These are phyloP conservation scores for Thera obeliscata DNA, from an alignment of 2,888 invertebrate genomes.

Conservation along the genomic window DNA sequence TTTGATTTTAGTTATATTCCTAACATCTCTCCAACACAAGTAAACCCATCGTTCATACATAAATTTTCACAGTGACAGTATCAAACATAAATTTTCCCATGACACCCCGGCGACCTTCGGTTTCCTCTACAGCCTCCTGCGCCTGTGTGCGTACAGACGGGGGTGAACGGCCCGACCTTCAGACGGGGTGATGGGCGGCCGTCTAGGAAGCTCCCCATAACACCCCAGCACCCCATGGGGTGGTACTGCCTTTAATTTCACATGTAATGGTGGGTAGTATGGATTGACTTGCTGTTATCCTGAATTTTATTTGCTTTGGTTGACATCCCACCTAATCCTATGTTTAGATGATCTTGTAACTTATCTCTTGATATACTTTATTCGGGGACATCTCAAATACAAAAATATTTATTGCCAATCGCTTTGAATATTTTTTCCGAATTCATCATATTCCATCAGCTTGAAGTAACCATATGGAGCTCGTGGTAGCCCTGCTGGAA, in stretches of 20 bases:
- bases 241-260: conserved; percentile 29
- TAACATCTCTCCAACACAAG: not conserved
- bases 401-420: not conserved
- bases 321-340: not conserved
- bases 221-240: conserved; percentile 22
- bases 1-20: not conserved
- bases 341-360: too few species aligned
- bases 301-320: not conserved
- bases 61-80: conserved; percentile 18
- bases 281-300: conserved; percentile 7
- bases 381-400: too few species aligned
- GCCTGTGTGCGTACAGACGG: conserved; percentile 39
- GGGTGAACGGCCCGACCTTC: conserved; percentile 82
- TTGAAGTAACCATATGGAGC: too few species aligned
- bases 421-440: too few species aligned
- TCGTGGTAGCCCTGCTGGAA: too few species aligned
- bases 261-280: conserved; percentile 24
- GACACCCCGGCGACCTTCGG: conserved; percentile 18
- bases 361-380: too few species aligned
- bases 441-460: too few species aligned
- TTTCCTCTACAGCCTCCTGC: conserved; percentile 15
- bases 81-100: conserved; percentile 21
- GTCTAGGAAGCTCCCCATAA: conserved; percentile 68
- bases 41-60: conserved; percentile 16
- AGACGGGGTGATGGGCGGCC: conserved; percentile 63